Base-by-base conservation (phyloP, 1,140 invertebrate species). In the Araneus ventricosus region DNA sequence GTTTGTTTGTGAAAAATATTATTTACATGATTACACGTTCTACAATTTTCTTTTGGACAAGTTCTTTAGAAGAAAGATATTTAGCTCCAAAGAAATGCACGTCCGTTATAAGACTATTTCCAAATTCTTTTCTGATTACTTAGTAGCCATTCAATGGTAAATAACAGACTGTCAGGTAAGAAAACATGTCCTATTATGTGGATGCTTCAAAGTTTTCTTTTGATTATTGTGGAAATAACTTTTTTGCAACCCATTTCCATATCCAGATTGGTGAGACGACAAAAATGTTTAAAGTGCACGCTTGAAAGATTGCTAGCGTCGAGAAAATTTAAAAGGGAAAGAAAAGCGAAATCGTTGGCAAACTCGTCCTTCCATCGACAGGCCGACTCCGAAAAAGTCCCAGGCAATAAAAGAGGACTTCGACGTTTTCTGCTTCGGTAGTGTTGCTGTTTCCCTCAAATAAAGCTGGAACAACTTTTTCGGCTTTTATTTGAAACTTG, bases 371-470 rank as follows among this genome's bases (percentile, higher is more conserved):
- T 30, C 67, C 6, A 70, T 30, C 30, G 67, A 75, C 67, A 17
- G 3, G 8, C 5, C 30, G 27, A 30, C 30, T 75, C 14, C 30
- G 3, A 24, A 75, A 75, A 75, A 75, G 67, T 75, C 67, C 30
- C 27, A 17, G 67, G 67, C 67, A 75, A 75, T 63, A 63, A 75
- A 75, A 75, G 67, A 17, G 22, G 67, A 75, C 67, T 37, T 34
- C 2, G 67, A 30, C 67, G 67, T 70, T 75, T 75, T 75, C 67
- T 75, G 67, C 67, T 34, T 75, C 67, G 67, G 7, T 37, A 30
- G 67, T 75, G 67, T 34, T 75, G 67, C 67, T 37, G 67, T 37
- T 75, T 79, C 79, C 37, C 79, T 45, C 79, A 82, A 82, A 82
- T 82, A 82, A 39, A 82, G 37, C 37, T 24, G n/a, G 41, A 45